phyloP scores from a whole-genome alignment of 2,888 invertebrate species.

The Dioctria linearis region DNA sequence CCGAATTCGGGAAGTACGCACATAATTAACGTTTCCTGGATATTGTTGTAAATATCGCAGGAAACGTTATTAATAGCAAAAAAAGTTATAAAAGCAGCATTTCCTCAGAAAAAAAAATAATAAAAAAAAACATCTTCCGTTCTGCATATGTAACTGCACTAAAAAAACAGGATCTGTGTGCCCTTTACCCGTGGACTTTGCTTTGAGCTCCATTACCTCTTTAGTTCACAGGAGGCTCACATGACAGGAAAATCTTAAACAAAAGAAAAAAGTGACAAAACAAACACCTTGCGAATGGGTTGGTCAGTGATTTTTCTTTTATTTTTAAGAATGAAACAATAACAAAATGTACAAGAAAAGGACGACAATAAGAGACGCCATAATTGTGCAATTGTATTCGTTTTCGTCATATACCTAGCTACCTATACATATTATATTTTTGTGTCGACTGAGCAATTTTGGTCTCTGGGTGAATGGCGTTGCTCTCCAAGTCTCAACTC shows the following conservation, averaged over 20 bases:
- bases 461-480: constrained; percentile 20
- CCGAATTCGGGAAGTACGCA: not conserved
- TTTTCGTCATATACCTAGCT: no score
- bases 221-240: constrained; percentile 30
- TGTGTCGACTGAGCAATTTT: constrained; percentile 11
- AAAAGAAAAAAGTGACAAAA: constrained; percentile 2
- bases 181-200: not conserved
- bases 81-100: not conserved
- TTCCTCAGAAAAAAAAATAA: not conserved
- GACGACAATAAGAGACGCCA: not conserved
- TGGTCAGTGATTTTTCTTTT: constrained; percentile 20
- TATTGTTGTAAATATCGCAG: no score
- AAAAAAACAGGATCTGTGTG: not conserved
- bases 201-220: not conserved
- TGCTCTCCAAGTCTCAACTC: not conserved
- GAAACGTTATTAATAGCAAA: constrained; percentile 20
- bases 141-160: no score
- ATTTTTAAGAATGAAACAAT: not conserved
- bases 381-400: not conserved
- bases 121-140: no score
- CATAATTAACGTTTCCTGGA: no score
- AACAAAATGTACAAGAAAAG: not conserved
- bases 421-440: not conserved
- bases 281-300: constrained; percentile 19
- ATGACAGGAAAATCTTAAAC: constrained; percentile 20